Evolutionary conservation across 1,140 invertebrate species (phyloP), one percentile per base, ranked within the genome.

Genomic region (Sweltsa coloradensis): DNA sequence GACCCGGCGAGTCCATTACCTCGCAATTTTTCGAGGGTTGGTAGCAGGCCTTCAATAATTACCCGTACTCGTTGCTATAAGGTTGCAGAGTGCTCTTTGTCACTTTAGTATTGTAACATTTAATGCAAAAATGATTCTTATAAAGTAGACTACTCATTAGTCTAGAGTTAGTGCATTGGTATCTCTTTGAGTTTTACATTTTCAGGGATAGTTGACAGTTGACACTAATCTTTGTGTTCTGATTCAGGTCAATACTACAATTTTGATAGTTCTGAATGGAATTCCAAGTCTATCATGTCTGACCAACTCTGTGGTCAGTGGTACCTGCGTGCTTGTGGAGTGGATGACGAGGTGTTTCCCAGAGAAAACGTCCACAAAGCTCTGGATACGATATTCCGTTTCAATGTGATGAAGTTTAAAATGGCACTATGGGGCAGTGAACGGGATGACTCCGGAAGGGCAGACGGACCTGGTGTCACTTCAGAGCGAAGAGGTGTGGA

Each of bases 401-500:
- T 84, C 60, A 94, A 94, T 67, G 89, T 95, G 0, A 67, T 79
- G 60, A 73, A 75, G 36, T 92, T 89, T 63, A 74, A 44, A 73
- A 78, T 52, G 89, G 89, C 4, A 72, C 70, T 16, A 78, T 89
- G 68, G 92, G 92, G 90, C 90, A 2, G 87, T 91, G 1, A 95
- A 96, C 68, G 90, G 90, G n/a, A 90, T 80, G 66, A 65, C 80
- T 45, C 76, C 79, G 1, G 70, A 79, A 49, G 85, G 85, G 0
- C 68, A 67, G 24, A 70, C 84, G 25, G 89, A 95, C 63, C 66
- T 66, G 9, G 75, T 73, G 27, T 81, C 81, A 27, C 66, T 90
- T 49, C 91, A 95, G 68, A 87, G 89, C 55, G 85, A 89, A 66
- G 91, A 96, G 69, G 81, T 89, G 53, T 96, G 92, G 92, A 81